Conservation (phyloP, 2,113 vertebrate species). For the Galemys pyrenaicus region DNA sequence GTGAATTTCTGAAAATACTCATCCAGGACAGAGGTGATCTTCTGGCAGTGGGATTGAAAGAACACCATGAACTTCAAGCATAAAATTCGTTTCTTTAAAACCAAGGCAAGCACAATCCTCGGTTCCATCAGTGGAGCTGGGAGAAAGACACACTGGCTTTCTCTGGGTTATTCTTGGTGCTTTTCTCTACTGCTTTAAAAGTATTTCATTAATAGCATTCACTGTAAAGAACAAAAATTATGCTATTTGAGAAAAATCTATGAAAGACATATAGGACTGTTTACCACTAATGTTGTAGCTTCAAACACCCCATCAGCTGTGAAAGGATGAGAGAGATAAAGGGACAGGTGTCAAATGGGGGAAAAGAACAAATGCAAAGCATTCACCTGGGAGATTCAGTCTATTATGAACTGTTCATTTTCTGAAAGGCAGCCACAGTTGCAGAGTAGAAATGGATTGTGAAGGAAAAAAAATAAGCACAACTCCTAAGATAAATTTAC, state of each 20-base stretch:
- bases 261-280: conserved; percentile 1
- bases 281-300: background rate
- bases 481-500: conserved; percentile 18
- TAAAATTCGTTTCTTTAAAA: background rate
- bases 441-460: background rate
- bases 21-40: background rate
- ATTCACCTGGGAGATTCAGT: background rate
- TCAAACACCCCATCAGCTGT: background rate
- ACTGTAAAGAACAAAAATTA: conserved; percentile 33
- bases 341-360: background rate
- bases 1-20: background rate
- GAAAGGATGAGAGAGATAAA: background rate
- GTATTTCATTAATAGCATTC: background rate
- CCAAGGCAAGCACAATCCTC: background rate
- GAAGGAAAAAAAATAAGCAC: conserved; percentile 56
- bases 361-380: background rate
- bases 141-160: background rate
- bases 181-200: background rate
- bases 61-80: background rate
- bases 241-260: background rate
- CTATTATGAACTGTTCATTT: background rate
- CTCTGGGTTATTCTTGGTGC: background rate
- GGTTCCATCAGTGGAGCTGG: rapidly evolving
- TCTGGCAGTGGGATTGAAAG: background rate
- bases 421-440: conserved; percentile 67